phyloP scores from a whole-genome alignment of 2,797 vertebrate species.

The Rhincodon typus region DNA sequence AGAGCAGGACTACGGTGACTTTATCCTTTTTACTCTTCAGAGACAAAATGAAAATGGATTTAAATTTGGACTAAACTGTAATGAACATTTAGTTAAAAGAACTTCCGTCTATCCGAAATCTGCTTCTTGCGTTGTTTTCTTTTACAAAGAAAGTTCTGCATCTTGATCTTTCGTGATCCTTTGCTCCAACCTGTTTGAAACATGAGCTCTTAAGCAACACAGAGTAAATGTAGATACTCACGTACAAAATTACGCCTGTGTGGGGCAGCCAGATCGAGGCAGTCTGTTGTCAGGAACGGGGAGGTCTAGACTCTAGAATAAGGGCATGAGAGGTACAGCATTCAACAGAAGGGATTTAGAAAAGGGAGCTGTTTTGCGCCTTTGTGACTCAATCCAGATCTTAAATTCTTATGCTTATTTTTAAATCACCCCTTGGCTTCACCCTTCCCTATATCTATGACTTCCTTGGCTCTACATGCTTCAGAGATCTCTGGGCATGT shows the following conservation, averaged over 20 bases:
- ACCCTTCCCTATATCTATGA: neutral
- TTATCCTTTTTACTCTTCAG: neutral
- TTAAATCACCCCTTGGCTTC: neutral
- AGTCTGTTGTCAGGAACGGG: neutral
- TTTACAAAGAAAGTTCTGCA: neutral
- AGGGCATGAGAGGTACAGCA: neutral
- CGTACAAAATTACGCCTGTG: neutral
- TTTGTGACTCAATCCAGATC: neutral
- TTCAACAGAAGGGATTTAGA: neutral
- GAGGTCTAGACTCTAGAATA: neutral
- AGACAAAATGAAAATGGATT: neutral
- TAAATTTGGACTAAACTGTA: neutral
- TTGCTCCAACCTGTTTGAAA: neutral
- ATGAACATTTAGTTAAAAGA: neutral
- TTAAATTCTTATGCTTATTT: neutral
- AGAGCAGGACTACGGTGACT: too few species aligned
- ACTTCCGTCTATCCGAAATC: neutral
- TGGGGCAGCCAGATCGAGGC: neutral
- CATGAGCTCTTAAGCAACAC: neutral
- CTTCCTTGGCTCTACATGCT: neutral
- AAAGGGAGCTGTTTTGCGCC: neutral
- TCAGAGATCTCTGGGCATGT: neutral
- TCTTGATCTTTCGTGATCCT: neutral
- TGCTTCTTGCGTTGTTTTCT: neutral
- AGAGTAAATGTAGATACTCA: neutral